Percentiles rank a stretch among this genome's conserved stretches.
Conservation (phyloP, 2,113 vertebrate species). For the Triplophysa siluroides region DNA sequence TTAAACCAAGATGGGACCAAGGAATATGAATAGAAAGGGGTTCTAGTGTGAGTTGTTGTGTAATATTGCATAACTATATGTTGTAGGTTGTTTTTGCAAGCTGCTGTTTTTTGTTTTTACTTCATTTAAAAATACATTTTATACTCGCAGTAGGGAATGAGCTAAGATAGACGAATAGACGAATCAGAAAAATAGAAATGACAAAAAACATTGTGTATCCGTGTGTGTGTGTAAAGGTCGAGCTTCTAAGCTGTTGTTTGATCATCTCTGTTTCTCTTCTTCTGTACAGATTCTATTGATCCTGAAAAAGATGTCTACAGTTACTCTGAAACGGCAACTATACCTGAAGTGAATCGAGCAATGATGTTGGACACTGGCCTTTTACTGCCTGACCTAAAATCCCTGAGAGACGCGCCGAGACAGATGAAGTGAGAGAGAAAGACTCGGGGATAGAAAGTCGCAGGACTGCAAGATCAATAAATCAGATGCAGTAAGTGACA, state of each 20-base stretch:
- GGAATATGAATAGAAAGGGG: not conserved
- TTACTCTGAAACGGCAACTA: not conserved
- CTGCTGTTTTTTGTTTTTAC: too few relatives aligned
- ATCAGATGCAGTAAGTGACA: not conserved
- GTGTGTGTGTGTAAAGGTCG: not conserved
- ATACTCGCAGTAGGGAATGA: too few relatives aligned
- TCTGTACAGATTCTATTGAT: not conserved
- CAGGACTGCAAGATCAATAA: not conserved
- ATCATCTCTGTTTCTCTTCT: not conserved
- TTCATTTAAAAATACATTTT: too few relatives aligned
- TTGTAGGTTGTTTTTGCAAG: too few relatives aligned
- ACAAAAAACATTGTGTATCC: too few relatives aligned
- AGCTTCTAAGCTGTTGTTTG: not conserved
- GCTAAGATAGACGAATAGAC: too few relatives aligned
- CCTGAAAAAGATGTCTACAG: slow-evolving; percentile 3
- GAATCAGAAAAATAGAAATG: too few relatives aligned
- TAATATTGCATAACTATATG: too few relatives aligned
- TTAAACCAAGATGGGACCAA: not conserved
- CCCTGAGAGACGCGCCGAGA: not conserved
- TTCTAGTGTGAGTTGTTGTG: too few relatives aligned
- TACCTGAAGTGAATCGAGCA: not conserved
- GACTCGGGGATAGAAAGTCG: not conserved
- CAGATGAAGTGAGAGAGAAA: slow-evolving; percentile 15
- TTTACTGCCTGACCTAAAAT: slow-evolving; percentile 31
- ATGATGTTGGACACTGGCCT: slow-evolving; percentile 29